Evolutionary conservation across 2,888 invertebrate species (phyloP).

Genomic region (Muschampia plurimacula): DNA sequence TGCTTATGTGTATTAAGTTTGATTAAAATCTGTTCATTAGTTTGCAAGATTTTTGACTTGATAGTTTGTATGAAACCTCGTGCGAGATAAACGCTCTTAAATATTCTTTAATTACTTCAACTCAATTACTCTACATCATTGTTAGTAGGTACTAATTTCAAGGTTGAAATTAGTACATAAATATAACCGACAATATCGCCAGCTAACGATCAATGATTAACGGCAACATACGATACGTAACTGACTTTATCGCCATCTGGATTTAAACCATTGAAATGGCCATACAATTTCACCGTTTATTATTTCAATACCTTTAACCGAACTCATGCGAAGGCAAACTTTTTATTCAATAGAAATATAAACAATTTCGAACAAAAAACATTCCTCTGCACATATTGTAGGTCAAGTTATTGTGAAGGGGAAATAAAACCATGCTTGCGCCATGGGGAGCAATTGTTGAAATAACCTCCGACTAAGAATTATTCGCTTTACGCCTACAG

Average conservation of each 20-base stretch:
- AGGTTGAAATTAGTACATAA: not conserved
- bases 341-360: slow-evolving; percentile 24
- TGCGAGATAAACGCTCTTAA: too few relatives aligned
- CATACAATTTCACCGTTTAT: slow-evolving; percentile 17
- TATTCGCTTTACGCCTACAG: slow-evolving; percentile 17
- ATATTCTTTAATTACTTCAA: too few relatives aligned
- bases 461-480: slow-evolving; percentile 24
- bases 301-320: slow-evolving; percentile 13
- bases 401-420: slow-evolving; percentile 13
- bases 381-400: slow-evolving; percentile 30
- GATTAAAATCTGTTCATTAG: too few relatives aligned
- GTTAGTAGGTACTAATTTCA: too few relatives aligned
- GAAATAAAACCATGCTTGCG: slow-evolving; percentile 22
- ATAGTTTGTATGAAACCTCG: too few relatives aligned
- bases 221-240: not conserved
- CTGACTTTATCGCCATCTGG: slow-evolving; percentile 8
- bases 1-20: too few relatives aligned
- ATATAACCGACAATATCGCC: not conserved
- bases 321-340: not conserved
- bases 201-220: not conserved
- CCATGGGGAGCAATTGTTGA: slow-evolving; percentile 26
- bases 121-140: too few relatives aligned
- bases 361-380: slow-evolving; percentile 17
- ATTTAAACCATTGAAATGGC: slow-evolving; percentile 13
- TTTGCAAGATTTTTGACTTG: too few relatives aligned